phyloP scores from a whole-genome alignment of 2,797 vertebrate genomes.

The Danio tinwini region DNA sequence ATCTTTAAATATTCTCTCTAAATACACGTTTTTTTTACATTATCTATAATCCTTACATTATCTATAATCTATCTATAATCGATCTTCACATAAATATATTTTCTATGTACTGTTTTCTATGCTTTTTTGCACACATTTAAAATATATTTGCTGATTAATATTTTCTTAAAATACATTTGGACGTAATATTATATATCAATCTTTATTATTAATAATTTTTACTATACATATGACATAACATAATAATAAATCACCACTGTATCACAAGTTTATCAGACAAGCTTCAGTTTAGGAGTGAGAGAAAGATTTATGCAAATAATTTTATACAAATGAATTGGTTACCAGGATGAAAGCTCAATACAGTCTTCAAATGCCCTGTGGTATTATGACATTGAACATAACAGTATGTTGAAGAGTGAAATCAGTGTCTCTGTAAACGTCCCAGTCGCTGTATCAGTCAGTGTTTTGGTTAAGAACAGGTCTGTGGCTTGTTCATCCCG shows the following conservation, averaged over 20 bases:
- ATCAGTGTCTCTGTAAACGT: not conserved
- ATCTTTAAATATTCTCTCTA: too few species aligned
- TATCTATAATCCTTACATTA: too few species aligned
- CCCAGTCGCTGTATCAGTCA: not conserved
- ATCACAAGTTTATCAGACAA: not conserved
- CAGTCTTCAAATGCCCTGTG: not conserved
- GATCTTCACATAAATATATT: too few species aligned
- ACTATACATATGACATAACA: too few species aligned
- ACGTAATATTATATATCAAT: too few species aligned
- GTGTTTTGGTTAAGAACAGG: slow-evolving; percentile 1
- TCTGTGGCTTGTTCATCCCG: not conserved
- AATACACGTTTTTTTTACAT: too few species aligned
- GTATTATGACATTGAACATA: not conserved
- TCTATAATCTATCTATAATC: too few species aligned
- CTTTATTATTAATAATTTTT: too few species aligned
- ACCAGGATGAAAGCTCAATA: not conserved
- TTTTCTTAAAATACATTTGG: too few species aligned
- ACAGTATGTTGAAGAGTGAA: not conserved
- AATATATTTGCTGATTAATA: too few species aligned
- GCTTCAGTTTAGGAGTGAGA: not conserved
- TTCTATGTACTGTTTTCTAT: too few species aligned
- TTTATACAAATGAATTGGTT: not conserved
- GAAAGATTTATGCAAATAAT: not conserved
- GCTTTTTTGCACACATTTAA: too few species aligned
- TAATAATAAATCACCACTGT: not conserved